phyloP scores from a whole-genome alignment of 2,113 vertebrate species.

The Crotalus horridus region DNA sequence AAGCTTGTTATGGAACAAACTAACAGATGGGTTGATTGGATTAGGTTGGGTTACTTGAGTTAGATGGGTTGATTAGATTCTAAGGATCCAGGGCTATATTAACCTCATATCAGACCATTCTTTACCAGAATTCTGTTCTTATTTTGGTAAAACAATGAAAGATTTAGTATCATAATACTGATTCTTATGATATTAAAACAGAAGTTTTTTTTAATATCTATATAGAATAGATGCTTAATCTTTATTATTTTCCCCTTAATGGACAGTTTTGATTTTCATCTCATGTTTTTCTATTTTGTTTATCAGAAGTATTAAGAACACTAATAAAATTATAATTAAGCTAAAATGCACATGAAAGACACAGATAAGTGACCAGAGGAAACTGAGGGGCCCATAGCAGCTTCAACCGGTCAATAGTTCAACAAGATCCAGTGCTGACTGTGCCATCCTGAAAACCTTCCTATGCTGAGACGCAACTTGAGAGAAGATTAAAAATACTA shows the following conservation, averaged over 20 bases:
- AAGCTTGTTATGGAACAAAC: neutral
- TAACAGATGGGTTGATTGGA: neutral
- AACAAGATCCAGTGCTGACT: neutral
- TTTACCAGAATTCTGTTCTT: neutral
- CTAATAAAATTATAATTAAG: neutral
- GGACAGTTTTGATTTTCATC: neutral
- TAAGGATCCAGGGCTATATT: neutral
- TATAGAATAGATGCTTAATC: neutral
- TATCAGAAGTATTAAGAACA: neutral
- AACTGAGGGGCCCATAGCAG: neutral
- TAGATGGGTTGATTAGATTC: neutral
- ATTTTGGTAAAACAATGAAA: neutral
- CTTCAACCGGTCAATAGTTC: neutral
- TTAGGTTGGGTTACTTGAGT: neutral
- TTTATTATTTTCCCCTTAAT: neutral
- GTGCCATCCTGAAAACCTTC: neutral
- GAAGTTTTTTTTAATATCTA: neutral
- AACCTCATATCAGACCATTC: neutral
- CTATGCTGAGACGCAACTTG: neutral
- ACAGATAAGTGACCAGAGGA: neutral
- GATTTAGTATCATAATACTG: neutral
- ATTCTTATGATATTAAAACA: neutral
- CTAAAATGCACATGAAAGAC: neutral
- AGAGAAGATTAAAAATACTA: neutral
- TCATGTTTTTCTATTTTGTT: neutral